These are phyloP conservation scores for Sicus ferrugineus DNA, from an alignment of 2,888 invertebrate species.

Conservation along the genomic window DNA sequence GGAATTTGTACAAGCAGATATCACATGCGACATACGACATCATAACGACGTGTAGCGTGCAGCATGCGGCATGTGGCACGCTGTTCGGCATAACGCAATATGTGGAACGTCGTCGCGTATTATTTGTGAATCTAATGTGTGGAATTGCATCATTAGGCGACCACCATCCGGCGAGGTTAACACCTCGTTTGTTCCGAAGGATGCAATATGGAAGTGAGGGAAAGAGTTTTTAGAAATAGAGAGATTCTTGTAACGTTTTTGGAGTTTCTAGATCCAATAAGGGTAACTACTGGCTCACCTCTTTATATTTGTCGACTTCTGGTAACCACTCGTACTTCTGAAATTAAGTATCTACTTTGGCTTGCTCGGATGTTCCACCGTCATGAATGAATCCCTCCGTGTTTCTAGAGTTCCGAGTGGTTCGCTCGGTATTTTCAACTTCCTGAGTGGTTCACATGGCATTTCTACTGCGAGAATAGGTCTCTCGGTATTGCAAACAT, in stretches of 20 bases:
- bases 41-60: background rate
- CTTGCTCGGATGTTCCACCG: too few species aligned
- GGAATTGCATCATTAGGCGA: background rate
- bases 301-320: too few species aligned
- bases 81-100: slow-evolving; percentile 19
- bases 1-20: background rate
- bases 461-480: too few species aligned
- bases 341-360: too few species aligned
- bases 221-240: background rate
- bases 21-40: background rate
- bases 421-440: too few species aligned
- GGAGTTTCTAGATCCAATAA: too few species aligned
- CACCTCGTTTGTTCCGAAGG: background rate
- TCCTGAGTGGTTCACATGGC: too few species aligned
- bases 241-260: background rate
- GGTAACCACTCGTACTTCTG: too few species aligned
- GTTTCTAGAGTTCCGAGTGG: too few species aligned
- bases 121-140: background rate
- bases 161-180: background rate
- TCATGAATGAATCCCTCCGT: too few species aligned
- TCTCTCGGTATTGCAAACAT: too few species aligned
- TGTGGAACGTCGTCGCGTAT: slow-evolving; percentile 19
- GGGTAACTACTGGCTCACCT: too few species aligned
- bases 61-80: background rate
- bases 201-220: background rate